Conservation (phyloP, 1,140 invertebrate species). For the Apis mellifera region Amel_HAv3.1 CM009942.2:7673501-7674000, state of each 20-base stretch:
- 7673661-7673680: conserved; percentile 52
- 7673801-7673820: conserved; percentile 65
- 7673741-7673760: conserved; percentile 75
- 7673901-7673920: conserved; percentile 7
- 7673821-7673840: conserved; percentile 54
- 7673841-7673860: conserved; percentile 70
- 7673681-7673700: conserved; percentile 62
- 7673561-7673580: conserved; percentile 86
- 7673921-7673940: conserved; percentile 2
- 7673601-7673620: conserved; percentile 86
- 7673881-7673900: conserved; percentile 31
- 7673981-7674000: conserved; percentile 56
- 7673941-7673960: conserved; percentile 2
- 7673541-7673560: conserved; percentile 84
- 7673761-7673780: conserved; percentile 66
- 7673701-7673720: conserved; percentile 45
- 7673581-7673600: conserved; percentile 85
- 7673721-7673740: conserved; percentile 52
- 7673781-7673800: conserved; percentile 67
- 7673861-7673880: conserved; percentile 66
- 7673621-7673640: conserved; percentile 82
- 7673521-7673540: conserved; percentile 84
- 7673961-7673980: conserved; percentile 62
- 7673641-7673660: conserved; percentile 71
- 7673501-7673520: conserved; percentile 85